Evolutionary conservation across 2,888 invertebrate species (phyloP).

Genomic region (Ferrisia virgata): DNA sequence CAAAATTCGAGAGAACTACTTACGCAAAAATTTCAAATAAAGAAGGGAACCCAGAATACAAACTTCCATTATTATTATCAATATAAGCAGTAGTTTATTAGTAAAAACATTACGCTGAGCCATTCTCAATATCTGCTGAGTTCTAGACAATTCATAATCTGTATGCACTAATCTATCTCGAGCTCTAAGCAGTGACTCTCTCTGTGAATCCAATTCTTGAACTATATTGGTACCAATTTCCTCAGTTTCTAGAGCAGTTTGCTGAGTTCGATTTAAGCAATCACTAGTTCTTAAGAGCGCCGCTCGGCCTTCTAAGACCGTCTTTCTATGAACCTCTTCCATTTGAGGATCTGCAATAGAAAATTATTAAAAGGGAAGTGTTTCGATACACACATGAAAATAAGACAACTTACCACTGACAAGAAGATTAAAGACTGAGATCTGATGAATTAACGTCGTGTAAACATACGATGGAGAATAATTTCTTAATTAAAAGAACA

Average conservation of each 20-base stretch:
- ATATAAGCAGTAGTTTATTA: slow-evolving; percentile 69
- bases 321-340: slow-evolving; percentile 39
- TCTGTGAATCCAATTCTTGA: slow-evolving; percentile 70
- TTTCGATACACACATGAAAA: neutral
- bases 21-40: slow-evolving; percentile 13
- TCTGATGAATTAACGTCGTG: neutral
- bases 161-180: slow-evolving; percentile 68
- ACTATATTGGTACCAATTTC: slow-evolving; percentile 73
- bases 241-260: slow-evolving; percentile 76
- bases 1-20: neutral
- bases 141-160: slow-evolving; percentile 66
- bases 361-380: neutral
- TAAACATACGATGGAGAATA: neutral
- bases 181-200: slow-evolving; percentile 68
- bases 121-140: slow-evolving; percentile 52
- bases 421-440: neutral
- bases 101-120: slow-evolving; percentile 60
- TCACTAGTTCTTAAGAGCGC: slow-evolving; percentile 62
- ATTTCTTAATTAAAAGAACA: neutral
- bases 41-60: slow-evolving; percentile 12
- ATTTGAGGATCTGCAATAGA: neutral
- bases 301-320: slow-evolving; percentile 56
- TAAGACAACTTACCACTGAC: neutral
- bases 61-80: slow-evolving; percentile 70
- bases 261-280: slow-evolving; percentile 67